Conservation (phyloP, 2,797 vertebrate genomes). For the Sebastolobus altivelis region DNA sequence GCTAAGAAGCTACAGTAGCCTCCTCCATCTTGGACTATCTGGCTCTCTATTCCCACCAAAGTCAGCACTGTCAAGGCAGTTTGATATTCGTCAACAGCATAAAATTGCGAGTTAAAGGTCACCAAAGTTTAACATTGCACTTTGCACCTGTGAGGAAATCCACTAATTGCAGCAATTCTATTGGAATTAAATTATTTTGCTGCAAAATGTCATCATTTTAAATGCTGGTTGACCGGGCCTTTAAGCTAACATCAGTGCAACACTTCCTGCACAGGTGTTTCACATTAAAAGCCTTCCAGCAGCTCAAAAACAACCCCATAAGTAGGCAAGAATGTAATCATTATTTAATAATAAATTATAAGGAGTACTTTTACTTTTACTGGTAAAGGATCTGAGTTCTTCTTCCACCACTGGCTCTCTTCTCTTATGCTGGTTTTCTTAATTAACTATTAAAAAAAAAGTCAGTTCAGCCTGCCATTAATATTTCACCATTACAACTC, state of each 20-base stretch:
- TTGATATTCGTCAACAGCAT: background rate
- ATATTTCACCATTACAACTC: constrained; percentile 21
- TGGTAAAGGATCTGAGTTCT: background rate
- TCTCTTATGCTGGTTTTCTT: constrained; percentile 1
- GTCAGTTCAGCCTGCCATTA: background rate
- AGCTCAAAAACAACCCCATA: background rate
- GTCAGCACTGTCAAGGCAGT: rapidly evolving
- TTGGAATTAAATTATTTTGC: background rate
- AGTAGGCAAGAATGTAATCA: background rate
- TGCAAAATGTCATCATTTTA: background rate
- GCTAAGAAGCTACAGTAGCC: background rate
- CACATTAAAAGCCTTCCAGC: background rate
- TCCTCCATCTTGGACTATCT: background rate
- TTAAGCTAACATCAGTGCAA: background rate
- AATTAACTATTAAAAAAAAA: constrained; percentile 12
- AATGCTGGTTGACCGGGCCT: background rate
- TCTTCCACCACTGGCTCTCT: background rate
- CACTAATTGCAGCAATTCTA: background rate
- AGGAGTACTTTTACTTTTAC: background rate
- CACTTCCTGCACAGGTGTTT: background rate
- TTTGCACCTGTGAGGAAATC: background rate
- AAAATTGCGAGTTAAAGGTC: background rate
- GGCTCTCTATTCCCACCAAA: background rate
- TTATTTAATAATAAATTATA: background rate
- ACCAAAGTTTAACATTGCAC: background rate